phyloP scores from a whole-genome alignment of 2,888 invertebrate genomes.

The Deilephila elpenor region DNA sequence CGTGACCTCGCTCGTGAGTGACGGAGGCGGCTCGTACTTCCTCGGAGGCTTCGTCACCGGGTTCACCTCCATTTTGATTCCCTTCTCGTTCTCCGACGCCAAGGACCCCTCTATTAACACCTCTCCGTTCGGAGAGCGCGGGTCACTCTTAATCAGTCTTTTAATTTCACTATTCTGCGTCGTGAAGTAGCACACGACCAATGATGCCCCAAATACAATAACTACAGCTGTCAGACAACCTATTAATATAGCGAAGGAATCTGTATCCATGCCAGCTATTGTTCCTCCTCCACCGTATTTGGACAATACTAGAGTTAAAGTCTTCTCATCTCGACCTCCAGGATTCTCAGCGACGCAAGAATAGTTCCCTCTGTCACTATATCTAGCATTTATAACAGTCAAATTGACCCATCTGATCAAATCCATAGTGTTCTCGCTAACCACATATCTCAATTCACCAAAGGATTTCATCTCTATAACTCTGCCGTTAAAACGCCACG shows the following conservation, averaged over 20 bases:
- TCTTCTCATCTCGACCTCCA: constrained; percentile 91
- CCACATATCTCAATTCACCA: constrained; percentile 79
- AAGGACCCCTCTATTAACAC: constrained; percentile 89
- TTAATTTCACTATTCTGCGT: constrained; percentile 79
- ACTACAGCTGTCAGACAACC: constrained; percentile 76
- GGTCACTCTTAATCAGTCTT: constrained; percentile 86
- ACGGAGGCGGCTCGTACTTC: constrained; percentile 87
- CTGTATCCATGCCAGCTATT: constrained; percentile 78
- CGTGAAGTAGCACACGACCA: constrained; percentile 83
- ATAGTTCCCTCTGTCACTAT: constrained; percentile 89
- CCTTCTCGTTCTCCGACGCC: constrained; percentile 91
- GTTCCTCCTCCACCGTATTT: constrained; percentile 75
- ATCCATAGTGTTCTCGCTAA: constrained; percentile 76
- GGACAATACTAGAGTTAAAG: constrained; percentile 86
- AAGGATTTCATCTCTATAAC: constrained; percentile 82
- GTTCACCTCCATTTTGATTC: constrained; percentile 91
- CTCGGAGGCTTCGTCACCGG: constrained; percentile 92
- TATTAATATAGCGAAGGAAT: constrained; percentile 82
- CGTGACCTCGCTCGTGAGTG: constrained; percentile 87
- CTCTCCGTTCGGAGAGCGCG: constrained; percentile 86
- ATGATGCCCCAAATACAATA: constrained; percentile 76
- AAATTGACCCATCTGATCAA: constrained; percentile 87
- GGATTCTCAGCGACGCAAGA: constrained; percentile 92
- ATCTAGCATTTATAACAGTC: constrained; percentile 86
- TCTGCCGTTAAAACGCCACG: constrained; percentile 89